These are phyloP conservation scores for Cebidichthys violaceus DNA, from an alignment of 2,113 vertebrate genomes.

Conservation along the genomic window DNA sequence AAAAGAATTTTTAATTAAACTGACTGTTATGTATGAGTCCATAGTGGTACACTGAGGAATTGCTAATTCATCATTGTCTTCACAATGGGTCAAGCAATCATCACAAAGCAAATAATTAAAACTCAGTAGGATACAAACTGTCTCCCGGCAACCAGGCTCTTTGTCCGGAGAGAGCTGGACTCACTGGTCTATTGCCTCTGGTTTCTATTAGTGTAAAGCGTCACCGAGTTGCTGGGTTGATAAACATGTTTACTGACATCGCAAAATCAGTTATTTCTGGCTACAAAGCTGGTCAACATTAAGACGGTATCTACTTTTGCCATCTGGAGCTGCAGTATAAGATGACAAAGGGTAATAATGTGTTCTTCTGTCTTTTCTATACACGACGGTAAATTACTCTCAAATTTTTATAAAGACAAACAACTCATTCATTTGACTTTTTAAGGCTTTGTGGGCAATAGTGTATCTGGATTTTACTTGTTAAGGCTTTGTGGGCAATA, in stretches of 20 bases:
- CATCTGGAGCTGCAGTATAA: slow-evolving; percentile 6
- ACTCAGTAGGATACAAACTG: slow-evolving; percentile 10
- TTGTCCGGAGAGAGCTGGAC: slow-evolving; percentile 2
- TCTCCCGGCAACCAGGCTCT: slow-evolving; percentile 23
- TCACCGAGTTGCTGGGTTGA: neutral
- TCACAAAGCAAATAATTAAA: slow-evolving; percentile 32
- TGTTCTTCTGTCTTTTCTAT: neutral
- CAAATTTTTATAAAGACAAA: neutral
- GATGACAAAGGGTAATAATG: slow-evolving; percentile 5
- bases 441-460: too few relatives aligned
- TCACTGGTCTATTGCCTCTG: neutral
- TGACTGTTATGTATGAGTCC: slow-evolving; percentile 5
- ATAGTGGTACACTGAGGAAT: neutral
- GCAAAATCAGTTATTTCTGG: slow-evolving; percentile 1
- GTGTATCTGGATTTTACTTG: neutral
- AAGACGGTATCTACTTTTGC: slow-evolving; percentile 13
- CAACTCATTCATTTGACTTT: slow-evolving; percentile 7
- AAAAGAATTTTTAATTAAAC: slow-evolving; percentile 1
- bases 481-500: neutral
- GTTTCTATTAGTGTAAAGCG: slow-evolving; percentile 15
- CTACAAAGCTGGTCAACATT: slow-evolving; percentile 11
- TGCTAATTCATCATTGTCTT: neutral
- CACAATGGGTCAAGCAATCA: neutral
- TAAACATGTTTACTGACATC: slow-evolving; percentile 16
- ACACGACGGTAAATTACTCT: neutral